Conservation (phyloP, 1,140 invertebrate species). For the Brachionus sp. region DNA sequence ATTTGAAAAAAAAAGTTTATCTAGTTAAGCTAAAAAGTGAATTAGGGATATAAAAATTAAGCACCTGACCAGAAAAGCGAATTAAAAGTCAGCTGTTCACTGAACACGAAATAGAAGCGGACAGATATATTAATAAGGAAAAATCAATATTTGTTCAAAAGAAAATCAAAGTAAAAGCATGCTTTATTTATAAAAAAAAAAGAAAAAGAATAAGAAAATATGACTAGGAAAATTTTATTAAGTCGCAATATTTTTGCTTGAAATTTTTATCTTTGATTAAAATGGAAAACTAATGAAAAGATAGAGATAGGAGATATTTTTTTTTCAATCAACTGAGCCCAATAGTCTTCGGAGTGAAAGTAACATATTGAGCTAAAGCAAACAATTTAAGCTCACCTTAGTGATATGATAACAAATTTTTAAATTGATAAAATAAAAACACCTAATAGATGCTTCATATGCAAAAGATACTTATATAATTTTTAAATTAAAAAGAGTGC, state of each 20-base stretch:
- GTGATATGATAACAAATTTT: constrained; percentile 32
- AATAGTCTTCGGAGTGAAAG: constrained; percentile 12
- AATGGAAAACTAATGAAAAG: constrained; percentile 25
- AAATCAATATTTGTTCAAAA: constrained; percentile 17
- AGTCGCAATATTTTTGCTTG: constrained; percentile 9
- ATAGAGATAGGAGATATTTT: constrained; percentile 11
- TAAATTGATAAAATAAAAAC: constrained; percentile 16
- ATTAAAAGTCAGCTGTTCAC: neutral
- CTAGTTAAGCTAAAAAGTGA: neutral
- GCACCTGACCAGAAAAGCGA: neutral
- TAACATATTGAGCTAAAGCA: constrained; percentile 6
- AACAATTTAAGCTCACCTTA: neutral
- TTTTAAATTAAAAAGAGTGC: neutral
- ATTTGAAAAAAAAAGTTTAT: neutral
- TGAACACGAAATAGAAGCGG: neutral
- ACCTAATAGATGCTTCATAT: constrained; percentile 2
- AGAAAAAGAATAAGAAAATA: constrained; percentile 12
- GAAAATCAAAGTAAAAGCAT: constrained; percentile 27
- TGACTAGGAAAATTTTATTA: constrained; percentile 25
- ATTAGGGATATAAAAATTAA: neutral
- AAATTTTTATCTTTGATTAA: constrained; percentile 34
- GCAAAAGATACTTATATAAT: constrained; percentile 12
- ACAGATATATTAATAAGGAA: constrained; percentile 9
- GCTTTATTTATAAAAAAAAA: neutral
- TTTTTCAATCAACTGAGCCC: neutral